phyloP scores from a whole-genome alignment of 2,888 invertebrate genomes.

The Latrodectus hesperus region DNA sequence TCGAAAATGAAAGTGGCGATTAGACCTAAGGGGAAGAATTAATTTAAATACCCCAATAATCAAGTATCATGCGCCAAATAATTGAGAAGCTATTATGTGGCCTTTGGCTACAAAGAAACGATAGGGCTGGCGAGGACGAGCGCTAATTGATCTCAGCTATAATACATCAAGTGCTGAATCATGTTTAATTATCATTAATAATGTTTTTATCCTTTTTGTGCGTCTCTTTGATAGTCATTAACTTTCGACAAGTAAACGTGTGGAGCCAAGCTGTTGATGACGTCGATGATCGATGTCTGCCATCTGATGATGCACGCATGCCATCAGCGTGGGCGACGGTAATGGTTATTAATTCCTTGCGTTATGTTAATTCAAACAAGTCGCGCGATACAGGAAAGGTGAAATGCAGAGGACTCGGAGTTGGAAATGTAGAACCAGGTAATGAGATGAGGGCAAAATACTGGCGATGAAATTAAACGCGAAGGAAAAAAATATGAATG shows the following conservation, averaged over 20 bases:
- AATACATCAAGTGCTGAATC: slow-evolving; percentile 60
- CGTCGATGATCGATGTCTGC: slow-evolving; percentile 32
- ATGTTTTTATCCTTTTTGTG: slow-evolving; percentile 20
- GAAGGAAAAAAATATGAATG: no score
- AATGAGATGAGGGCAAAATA: no score
- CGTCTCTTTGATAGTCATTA: slow-evolving; percentile 53
- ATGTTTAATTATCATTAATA: slow-evolving; percentile 68
- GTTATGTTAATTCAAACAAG: no score
- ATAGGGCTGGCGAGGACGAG: slow-evolving; percentile 48
- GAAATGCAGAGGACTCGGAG: no score
- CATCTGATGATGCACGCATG: slow-evolving; percentile 17
- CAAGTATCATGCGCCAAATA: slow-evolving; percentile 19
- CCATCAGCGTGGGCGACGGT: slow-evolving; percentile 14
- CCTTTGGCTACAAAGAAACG: slow-evolving; percentile 65
- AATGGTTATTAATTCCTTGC: no score
- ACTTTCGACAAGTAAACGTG: slow-evolving; percentile 47
- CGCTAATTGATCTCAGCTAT: slow-evolving; percentile 65
- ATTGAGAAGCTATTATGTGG: slow-evolving; percentile 41
- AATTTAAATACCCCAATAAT: slow-evolving; percentile 45
- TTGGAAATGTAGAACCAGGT: no score
- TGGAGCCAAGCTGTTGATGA: slow-evolving; percentile 49
- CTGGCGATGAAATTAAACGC: no score
- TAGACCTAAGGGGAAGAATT: slow-evolving; percentile 39
- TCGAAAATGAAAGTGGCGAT: slow-evolving; percentile 22
- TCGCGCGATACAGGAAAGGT: no score